Percentiles rank a stretch among this genome's conserved stretches.
These are phyloP conservation scores for Tipula lateralis DNA, from an alignment of 2,888 invertebrate genomes.

Conservation along the genomic window DNA sequence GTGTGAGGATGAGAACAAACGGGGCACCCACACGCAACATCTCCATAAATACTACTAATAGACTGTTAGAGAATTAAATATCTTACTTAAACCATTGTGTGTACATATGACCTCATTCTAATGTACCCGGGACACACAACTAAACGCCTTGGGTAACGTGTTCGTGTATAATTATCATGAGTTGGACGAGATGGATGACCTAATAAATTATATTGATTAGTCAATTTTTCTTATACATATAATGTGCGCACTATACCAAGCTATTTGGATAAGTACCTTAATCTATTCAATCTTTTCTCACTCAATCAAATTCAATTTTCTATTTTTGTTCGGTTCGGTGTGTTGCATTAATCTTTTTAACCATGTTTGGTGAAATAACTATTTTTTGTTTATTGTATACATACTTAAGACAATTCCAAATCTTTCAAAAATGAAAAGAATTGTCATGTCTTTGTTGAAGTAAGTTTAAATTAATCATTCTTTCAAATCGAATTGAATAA, in stretches of 20 bases:
- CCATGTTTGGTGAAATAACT: not conserved
- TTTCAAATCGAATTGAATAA: not conserved
- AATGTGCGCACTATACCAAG: not conserved
- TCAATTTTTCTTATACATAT: not conserved
- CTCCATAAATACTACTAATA: not conserved
- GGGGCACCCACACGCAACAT: not conserved
- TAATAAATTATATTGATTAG: constrained; percentile 1
- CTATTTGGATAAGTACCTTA: constrained; percentile 24
- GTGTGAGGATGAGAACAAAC: not conserved
- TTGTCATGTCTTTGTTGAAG: constrained; percentile 19
- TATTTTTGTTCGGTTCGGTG: not conserved
- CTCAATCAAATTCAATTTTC: constrained; percentile 19
- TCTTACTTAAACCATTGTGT: not conserved
- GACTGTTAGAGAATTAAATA: not conserved
- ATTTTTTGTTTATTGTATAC: not conserved
- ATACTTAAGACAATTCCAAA: not conserved
- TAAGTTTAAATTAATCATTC: not conserved
- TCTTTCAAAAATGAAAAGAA: not conserved
- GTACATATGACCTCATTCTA: not conserved
- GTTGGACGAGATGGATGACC: not conserved
- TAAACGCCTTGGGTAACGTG: not conserved
- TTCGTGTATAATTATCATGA: not conserved
- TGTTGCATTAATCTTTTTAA: not conserved
- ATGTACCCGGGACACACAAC: not conserved
- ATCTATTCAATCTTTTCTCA: constrained; percentile 24